Conservation (phyloP, 1,140 invertebrate species). For the Aphis craccivora region DNA sequence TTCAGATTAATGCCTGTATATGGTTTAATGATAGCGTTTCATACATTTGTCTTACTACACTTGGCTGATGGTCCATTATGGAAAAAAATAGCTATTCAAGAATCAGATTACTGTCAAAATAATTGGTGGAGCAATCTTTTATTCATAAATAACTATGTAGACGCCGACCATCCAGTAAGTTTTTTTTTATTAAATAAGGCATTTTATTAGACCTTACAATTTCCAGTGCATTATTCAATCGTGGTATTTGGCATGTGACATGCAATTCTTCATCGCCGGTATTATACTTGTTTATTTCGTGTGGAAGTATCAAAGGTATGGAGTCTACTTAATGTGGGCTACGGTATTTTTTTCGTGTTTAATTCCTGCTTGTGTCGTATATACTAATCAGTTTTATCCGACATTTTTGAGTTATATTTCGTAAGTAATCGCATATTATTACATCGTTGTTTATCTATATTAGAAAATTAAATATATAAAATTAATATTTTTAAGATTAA, state of each 20-base stretch:
- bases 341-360: constrained; percentile 36
- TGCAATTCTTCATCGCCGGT: constrained; percentile 67
- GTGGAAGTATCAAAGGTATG: constrained; percentile 63
- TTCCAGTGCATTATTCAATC: constrained; percentile 69
- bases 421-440: not conserved
- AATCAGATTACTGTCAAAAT: constrained; percentile 63
- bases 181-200: not conserved
- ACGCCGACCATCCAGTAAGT: constrained; percentile 61
- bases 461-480: not conserved
- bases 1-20: constrained; percentile 66
- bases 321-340: constrained; percentile 54
- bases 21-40: constrained; percentile 64
- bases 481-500: too few relatives aligned
- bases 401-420: constrained; percentile 21
- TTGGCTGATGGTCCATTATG: constrained; percentile 65
- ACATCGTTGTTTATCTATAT: not conserved
- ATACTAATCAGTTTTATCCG: constrained; percentile 56
- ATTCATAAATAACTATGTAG: constrained; percentile 70
- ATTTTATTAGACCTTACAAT: not conserved
- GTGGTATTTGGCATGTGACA: constrained; percentile 69
- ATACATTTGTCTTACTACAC: constrained; percentile 63
- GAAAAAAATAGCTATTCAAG: constrained; percentile 61
- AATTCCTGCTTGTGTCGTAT: constrained; percentile 58
- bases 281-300: constrained; percentile 66
- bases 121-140: constrained; percentile 71